phyloP scores from a whole-genome alignment of 2,113 vertebrate genomes.

The Embiotoca jacksoni region DNA sequence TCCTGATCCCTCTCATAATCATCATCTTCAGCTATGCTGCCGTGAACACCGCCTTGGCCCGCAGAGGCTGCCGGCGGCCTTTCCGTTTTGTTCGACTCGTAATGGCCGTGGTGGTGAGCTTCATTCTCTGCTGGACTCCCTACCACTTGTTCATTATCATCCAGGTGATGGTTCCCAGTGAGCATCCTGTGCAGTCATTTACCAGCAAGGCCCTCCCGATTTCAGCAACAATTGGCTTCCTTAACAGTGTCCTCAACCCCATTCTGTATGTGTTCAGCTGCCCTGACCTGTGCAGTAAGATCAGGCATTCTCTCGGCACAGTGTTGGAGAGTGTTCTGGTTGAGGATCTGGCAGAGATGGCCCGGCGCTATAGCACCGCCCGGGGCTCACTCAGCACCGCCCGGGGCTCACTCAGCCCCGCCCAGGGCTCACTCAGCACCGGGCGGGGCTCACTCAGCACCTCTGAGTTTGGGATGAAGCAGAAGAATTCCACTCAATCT shows the following conservation, averaged over 20 bases:
- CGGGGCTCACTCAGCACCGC: constrained; percentile 1
- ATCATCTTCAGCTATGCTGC: constrained; percentile 80
- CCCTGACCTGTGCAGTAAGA: constrained; percentile 79
- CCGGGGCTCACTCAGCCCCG: too few relatives aligned
- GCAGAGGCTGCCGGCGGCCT: constrained; percentile 62
- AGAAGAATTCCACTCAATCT: neutral
- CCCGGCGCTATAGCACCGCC: constrained; percentile 63
- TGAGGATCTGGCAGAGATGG: constrained; percentile 77
- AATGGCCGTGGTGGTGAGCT: constrained; percentile 80
- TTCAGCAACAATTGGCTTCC: constrained; percentile 70
- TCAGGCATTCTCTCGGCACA: constrained; percentile 77
- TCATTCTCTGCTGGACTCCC: constrained; percentile 85
- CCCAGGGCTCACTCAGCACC: too few relatives aligned
- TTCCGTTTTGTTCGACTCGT: constrained; percentile 83
- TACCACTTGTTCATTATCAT: constrained; percentile 84
- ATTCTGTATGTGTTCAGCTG: constrained; percentile 86
- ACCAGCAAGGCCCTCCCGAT: constrained; percentile 58
- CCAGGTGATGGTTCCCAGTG: constrained; percentile 60
- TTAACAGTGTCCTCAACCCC: constrained; percentile 86
- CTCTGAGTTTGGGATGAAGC: constrained; percentile 15
- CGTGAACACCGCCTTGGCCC: constrained; percentile 60
- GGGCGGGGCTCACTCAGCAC: neutral
- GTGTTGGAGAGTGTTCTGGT: constrained; percentile 84
- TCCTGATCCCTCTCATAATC: constrained; percentile 77
- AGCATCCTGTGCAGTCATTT: fast-evolving